Conservation (phyloP, 2,888 invertebrate genomes). For the Eledona agricola region DNA sequence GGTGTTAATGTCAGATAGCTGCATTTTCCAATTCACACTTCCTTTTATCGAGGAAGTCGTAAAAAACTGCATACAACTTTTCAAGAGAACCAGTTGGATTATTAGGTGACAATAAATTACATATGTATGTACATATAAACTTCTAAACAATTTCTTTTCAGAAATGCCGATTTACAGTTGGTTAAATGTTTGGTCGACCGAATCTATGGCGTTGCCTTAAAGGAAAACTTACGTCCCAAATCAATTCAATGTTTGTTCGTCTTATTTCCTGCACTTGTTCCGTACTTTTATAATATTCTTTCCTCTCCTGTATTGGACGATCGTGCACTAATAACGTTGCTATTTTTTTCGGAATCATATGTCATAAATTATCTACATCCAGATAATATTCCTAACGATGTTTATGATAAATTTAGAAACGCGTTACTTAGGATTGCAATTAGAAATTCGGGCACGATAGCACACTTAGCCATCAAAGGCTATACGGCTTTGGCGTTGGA, state of each 20-base stretch:
- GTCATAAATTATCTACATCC: conserved; percentile 38
- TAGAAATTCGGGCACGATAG: conserved; percentile 42
- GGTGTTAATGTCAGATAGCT: conserved; percentile 47
- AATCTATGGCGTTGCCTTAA: conserved; percentile 47
- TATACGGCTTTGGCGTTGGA: conserved; percentile 41
- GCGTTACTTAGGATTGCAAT: conserved; percentile 42
- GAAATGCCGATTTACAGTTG: conserved; percentile 49
- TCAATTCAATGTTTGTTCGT: conserved; percentile 46
- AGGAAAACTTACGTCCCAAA: conserved; percentile 43
- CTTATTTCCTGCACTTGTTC: conserved; percentile 43
- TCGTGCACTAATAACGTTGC: conserved; percentile 46
- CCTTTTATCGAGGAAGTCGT: conserved; percentile 42
- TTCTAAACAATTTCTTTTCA: conserved; percentile 36
- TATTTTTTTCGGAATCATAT: conserved; percentile 49
- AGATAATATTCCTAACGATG: conserved; percentile 21
- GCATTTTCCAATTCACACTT: conserved; percentile 44
- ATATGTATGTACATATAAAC: conserved; percentile 6
- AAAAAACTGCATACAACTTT: conserved; percentile 43
- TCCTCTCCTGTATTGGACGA: conserved; percentile 39
- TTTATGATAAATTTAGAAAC: conserved; percentile 36
- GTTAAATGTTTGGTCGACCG: conserved; percentile 48
- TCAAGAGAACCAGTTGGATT: conserved; percentile 44
- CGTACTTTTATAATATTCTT: conserved; percentile 42
- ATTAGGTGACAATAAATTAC: conserved; percentile 43
- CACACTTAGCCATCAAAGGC: conserved; percentile 42